Evolutionary conservation across 1,140 invertebrate genomes (phyloP).

Genomic region (Cyphomyrmex costatus): DNA sequence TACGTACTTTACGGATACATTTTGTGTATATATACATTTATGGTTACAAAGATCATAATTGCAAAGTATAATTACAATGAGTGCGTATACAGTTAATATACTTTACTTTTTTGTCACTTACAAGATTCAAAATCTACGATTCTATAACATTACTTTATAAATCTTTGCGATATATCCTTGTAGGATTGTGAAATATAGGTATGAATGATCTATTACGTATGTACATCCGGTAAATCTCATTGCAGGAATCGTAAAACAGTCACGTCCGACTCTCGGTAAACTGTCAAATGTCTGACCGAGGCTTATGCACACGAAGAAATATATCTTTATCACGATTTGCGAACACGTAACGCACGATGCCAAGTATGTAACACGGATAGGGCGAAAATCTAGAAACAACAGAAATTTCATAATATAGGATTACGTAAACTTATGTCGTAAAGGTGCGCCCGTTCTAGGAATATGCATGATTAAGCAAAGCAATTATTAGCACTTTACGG

Average conservation of each 20-base stretch:
- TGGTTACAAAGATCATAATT: background rate
- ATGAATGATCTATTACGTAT: slow-evolving; percentile 6
- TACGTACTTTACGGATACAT: background rate
- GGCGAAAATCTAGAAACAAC: slow-evolving; percentile 9
- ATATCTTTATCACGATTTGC: slow-evolving; percentile 12
- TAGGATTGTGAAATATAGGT: slow-evolving; percentile 2
- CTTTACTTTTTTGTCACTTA: background rate
- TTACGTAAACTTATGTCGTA: slow-evolving; percentile 48
- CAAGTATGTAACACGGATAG: background rate
- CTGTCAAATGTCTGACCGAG: background rate
- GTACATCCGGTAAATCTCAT: slow-evolving; percentile 6
- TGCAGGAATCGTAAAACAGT: slow-evolving; percentile 21
- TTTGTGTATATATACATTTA: background rate
- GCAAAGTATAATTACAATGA: background rate
- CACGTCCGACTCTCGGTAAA: slow-evolving; percentile 20
- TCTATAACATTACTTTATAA: background rate
- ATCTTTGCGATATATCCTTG: background rate
- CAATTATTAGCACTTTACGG: slow-evolving; percentile 52
- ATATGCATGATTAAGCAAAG: slow-evolving; percentile 37
- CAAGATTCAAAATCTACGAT: background rate
- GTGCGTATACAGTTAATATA: background rate
- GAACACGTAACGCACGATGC: slow-evolving; percentile 5
- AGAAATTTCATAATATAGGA: slow-evolving; percentile 35
- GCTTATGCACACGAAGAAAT: slow-evolving; percentile 7
- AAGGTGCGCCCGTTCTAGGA: slow-evolving; percentile 30